Evolutionary conservation across 2,888 invertebrate species (phyloP), one percentile per base, ranked within the genome.

Genomic region (Drosophila pseudotakahashii): DNA sequence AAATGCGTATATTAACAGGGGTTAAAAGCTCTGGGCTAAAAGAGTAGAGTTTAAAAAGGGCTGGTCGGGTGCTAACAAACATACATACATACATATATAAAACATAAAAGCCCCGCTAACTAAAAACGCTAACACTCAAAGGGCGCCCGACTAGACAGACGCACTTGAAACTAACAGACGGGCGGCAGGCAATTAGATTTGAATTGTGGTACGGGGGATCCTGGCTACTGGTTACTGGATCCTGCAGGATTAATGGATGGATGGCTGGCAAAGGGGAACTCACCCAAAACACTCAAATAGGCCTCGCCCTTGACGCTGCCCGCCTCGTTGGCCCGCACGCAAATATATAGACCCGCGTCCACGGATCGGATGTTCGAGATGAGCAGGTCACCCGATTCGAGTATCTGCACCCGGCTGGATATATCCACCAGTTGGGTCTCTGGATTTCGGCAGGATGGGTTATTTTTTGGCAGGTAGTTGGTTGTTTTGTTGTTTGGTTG

Each of bases 281-380:
- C 93, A 97, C 97, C 97, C 85, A 97, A 93, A 69, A 98, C 97
- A 78, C 94, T 94, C 66, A 98, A 94, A 91, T 94, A 95, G 44
- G 97, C 98, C 79, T 96, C 95, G 62, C 96, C 98, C 78, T 95
- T 94, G 34, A 96, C 96, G 76, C 94, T 94, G 44, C 98, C 99
- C 57, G 97, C 97, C 92, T 97, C 97, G 91, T 99, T 99, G 54
- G 96, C 94, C 71, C 98, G 94, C 50, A 96, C 93, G 91, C 98
- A 99, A 10, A 96, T 96, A 92, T 98, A 99, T 90, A 96, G 95
- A 30, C 98, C 99, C 70, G 95, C 96, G 92, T 99, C 98, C 30
- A 94, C 93, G 75, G 96, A 94, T 72, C 96, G 94, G 3, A 97
- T 96, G 68, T 97, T 96, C 7, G 97, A 96, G 76, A 99, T 96